Percentiles rank a stretch among this genome's conserved stretches.
phyloP scores from a whole-genome alignment of 2,888 invertebrate genomes.

The Vesta saturnalis region DNA sequence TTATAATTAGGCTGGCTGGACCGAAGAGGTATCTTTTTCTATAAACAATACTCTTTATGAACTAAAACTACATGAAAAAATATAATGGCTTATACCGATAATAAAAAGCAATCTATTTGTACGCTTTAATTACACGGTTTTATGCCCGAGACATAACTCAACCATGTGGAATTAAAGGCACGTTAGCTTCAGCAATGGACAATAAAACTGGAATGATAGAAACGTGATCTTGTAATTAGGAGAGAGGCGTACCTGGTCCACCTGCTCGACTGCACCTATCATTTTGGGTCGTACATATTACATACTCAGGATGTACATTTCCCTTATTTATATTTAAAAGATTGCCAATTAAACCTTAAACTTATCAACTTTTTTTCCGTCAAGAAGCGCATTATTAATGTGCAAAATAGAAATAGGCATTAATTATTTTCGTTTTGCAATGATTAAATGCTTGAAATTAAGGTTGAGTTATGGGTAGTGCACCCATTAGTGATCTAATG shows the following conservation, averaged over 20 bases:
- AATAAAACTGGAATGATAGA: slow-evolving; percentile 59
- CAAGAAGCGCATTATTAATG: not conserved
- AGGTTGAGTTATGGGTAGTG: slow-evolving; percentile 5
- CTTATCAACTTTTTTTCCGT: slow-evolving; percentile 4
- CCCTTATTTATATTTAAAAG: slow-evolving; percentile 18
- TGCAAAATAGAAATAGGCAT: not conserved
- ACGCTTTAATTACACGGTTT: slow-evolving; percentile 53
- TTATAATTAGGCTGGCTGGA: slow-evolving; percentile 14
- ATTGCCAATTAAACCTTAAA: slow-evolving; percentile 6
- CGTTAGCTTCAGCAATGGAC: slow-evolving; percentile 51
- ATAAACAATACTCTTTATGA: slow-evolving; percentile 27
- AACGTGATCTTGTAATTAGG: slow-evolving; percentile 59
- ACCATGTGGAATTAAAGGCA: slow-evolving; percentile 44
- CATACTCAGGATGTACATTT: slow-evolving; percentile 21
- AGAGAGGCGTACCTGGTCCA: slow-evolving; percentile 53
- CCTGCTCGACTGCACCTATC: slow-evolving; percentile 50
- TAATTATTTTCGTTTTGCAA: not conserved
- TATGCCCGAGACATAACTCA: slow-evolving; percentile 48
- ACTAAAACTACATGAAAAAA: slow-evolving; percentile 28
- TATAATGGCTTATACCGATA: slow-evolving; percentile 45
- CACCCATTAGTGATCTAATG: slow-evolving; percentile 7
- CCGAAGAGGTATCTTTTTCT: not conserved
- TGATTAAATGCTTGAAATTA: slow-evolving; percentile 9
- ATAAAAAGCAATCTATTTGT: slow-evolving; percentile 54
- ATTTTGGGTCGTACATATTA: slow-evolving; percentile 42